Conservation (phyloP, 2,888 invertebrate species). For the Lissonota sp. region DNA sequence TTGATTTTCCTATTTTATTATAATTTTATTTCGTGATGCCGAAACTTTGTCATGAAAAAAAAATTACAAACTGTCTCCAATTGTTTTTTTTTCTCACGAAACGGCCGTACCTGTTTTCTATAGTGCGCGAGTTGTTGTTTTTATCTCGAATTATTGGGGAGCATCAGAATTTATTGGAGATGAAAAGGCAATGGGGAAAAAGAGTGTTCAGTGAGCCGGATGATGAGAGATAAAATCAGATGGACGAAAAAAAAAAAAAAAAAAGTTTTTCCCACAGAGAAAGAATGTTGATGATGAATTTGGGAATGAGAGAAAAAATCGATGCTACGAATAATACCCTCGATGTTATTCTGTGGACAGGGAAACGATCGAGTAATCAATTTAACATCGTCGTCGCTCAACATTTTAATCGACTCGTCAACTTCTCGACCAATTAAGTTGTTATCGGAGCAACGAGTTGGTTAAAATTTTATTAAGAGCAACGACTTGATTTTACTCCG, state of each 20-base stretch:
- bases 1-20: constrained; percentile 25
- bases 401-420: constrained; percentile 57
- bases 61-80: constrained; percentile 11
- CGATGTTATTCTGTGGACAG: not conserved
- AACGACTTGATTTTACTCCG: constrained; percentile 25
- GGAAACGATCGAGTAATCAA: constrained; percentile 41
- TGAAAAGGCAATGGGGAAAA: not conserved
- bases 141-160: constrained; percentile 4
- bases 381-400: constrained; percentile 34
- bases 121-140: constrained; percentile 38
- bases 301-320: constrained; percentile 1
- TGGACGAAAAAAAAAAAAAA: not conserved
- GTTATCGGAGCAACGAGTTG: constrained; percentile 46
- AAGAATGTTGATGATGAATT: constrained; percentile 28
- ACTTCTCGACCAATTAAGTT: constrained; percentile 41
- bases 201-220: constrained; percentile 23
- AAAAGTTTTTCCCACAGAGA: not conserved
- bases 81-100: constrained; percentile 44
- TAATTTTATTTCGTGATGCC: constrained; percentile 26
- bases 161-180: not conserved
- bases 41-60: constrained; percentile 6
- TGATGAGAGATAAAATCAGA: constrained; percentile 31
- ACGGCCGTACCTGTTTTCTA: constrained; percentile 61
- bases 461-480: not conserved
- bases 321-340: constrained; percentile 40